Evolutionary conservation across 92 coral and sea anemone genomes (phyloP).

Genomic region (Galaxea fascicularis): DNA sequence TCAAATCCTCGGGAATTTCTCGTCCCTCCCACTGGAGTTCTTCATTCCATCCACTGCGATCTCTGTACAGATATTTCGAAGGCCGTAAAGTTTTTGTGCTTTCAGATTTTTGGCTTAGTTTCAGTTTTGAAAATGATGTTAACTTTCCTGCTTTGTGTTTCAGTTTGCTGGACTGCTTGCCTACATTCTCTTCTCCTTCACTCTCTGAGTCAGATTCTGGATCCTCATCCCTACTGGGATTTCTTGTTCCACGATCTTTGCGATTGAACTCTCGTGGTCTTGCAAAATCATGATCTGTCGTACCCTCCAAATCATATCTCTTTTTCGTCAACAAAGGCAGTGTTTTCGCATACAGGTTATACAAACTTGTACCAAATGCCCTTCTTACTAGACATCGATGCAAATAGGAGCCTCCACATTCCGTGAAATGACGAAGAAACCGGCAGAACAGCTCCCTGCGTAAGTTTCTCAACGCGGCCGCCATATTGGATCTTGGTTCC

Average conservation of each 20-base stretch:
- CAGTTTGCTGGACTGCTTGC: background rate
- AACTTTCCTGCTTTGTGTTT: background rate
- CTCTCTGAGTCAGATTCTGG: slow-evolving; percentile 45
- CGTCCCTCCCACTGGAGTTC: slow-evolving; percentile 70
- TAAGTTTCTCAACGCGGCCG: slow-evolving; percentile 24
- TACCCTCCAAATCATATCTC: background rate
- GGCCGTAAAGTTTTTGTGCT: slow-evolving; percentile 30
- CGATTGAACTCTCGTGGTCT: background rate
- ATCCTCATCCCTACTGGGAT: background rate
- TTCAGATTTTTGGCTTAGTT: slow-evolving; percentile 26
- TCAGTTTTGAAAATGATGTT: background rate
- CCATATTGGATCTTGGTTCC: slow-evolving; percentile 39
- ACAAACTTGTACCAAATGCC: background rate
- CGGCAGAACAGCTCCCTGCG: background rate
- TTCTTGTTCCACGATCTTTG: background rate
- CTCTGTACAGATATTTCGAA: slow-evolving; percentile 69
- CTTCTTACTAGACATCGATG: background rate
- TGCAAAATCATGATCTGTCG: slow-evolving; percentile 3
- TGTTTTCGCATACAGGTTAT: background rate
- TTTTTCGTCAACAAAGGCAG: background rate
- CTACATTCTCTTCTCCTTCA: slow-evolving; percentile 22
- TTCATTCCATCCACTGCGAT: slow-evolving; percentile 44
- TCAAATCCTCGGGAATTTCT: slow-evolving; percentile 23
- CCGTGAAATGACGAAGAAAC: background rate
- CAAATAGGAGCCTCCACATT: background rate